phyloP scores from a whole-genome alignment of 2,797 vertebrate species.

The Molossus alvarezi region DNA sequence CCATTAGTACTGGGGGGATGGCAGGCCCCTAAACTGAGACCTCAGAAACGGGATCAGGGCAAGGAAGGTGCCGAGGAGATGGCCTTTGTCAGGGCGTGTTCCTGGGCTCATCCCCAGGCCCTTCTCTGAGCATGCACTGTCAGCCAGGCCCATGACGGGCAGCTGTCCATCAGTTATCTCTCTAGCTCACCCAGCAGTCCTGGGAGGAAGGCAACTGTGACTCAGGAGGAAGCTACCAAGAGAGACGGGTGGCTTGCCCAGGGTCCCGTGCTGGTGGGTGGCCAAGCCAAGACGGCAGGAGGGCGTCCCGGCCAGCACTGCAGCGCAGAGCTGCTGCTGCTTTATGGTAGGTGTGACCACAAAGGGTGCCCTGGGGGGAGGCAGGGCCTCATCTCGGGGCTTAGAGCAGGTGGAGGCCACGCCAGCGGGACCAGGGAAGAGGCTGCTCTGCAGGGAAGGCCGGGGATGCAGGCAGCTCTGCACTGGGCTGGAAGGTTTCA shows the following conservation, averaged over 20 bases:
- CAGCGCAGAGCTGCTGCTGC: background rate
- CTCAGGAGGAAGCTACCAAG: background rate
- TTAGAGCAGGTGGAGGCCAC: background rate
- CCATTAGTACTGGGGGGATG: background rate
- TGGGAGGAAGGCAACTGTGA: background rate
- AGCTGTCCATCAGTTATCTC: background rate
- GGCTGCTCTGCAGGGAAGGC: background rate
- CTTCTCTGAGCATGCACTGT: background rate
- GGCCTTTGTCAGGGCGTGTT: background rate
- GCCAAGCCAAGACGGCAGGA: background rate
- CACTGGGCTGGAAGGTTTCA: background rate
- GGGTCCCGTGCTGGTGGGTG: background rate
- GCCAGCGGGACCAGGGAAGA: background rate
- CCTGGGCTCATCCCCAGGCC: background rate
- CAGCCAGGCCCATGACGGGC: background rate
- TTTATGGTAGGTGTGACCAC: background rate
- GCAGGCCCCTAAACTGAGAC: background rate
- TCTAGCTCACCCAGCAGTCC: background rate
- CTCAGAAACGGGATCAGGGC: background rate
- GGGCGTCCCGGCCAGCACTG: background rate
- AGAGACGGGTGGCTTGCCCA: background rate
- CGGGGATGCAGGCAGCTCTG: background rate
- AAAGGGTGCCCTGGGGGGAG: background rate
- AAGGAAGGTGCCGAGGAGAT: background rate
- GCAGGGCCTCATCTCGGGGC: background rate